These are phyloP conservation scores for Platyrinchus mystaceus DNA, from an alignment of 2,797 vertebrate genomes.

Conservation along the genomic window DNA sequence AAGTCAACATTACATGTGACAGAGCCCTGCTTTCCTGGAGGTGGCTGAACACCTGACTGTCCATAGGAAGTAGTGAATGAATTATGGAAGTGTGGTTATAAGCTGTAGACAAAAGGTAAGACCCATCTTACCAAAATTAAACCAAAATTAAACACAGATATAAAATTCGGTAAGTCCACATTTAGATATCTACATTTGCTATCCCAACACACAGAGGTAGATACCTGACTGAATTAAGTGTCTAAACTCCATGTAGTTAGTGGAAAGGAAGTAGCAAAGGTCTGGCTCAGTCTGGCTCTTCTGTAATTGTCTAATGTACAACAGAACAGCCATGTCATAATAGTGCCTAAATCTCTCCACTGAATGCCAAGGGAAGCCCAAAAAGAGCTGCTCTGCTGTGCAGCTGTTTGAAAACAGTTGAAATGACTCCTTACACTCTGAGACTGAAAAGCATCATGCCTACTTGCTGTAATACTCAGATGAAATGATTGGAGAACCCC, in stretches of 20 bases:
- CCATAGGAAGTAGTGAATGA: not conserved
- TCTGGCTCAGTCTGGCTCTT: not conserved
- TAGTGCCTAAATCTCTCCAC: not conserved
- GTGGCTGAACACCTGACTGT: not conserved
- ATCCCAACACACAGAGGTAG: not conserved
- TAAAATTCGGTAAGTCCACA: not conserved
- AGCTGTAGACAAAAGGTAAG: not conserved
- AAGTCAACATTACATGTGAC: not conserved
- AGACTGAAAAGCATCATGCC: not conserved
- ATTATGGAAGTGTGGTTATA: not conserved
- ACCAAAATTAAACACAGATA: not conserved
- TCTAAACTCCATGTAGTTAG: not conserved
- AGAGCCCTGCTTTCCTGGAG: not conserved
- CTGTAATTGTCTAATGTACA: not conserved
- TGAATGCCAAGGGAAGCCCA: not conserved
- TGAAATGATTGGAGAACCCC: not conserved
- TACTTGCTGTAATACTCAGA: not conserved
- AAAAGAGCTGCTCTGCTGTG: not conserved
- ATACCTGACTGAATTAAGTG: not conserved
- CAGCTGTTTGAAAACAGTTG: not conserved
- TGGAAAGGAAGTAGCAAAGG: not conserved
- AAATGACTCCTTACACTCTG: not conserved
- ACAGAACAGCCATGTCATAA: not conserved
- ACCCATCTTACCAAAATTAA: not conserved
- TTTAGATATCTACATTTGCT: not conserved